These are phyloP conservation scores for Boloria selene DNA, from an alignment of 2,888 invertebrate species.

Conservation along the genomic window DNA sequence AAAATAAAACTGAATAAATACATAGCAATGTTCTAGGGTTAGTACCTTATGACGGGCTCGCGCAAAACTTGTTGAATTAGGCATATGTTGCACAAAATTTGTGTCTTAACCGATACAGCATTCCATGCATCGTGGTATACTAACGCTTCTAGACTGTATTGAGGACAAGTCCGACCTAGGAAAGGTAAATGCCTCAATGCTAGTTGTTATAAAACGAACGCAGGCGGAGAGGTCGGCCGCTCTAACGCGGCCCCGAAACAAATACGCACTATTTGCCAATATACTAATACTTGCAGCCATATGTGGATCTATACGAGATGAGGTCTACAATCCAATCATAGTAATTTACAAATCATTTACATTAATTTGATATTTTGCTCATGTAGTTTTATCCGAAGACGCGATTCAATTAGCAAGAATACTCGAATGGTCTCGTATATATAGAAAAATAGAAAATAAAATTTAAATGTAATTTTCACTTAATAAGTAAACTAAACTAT, in stretches of 20 bases:
- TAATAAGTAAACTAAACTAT: too few relatives aligned
- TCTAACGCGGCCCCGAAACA: constrained; percentile 74
- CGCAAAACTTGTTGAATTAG: constrained; percentile 49
- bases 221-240: constrained; percentile 71
- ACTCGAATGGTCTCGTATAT: too few relatives aligned
- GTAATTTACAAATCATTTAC: background rate
- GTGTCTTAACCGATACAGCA: constrained; percentile 66
- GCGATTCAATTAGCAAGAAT: too few relatives aligned
- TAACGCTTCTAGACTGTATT: constrained; percentile 72
- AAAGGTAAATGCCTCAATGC: constrained; percentile 80
- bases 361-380: background rate
- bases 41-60: constrained; percentile 46
- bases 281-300: constrained; percentile 17
- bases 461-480: too few relatives aligned
- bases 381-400: background rate
- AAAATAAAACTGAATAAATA: constrained; percentile 17
- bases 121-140: constrained; percentile 75
- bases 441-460: too few relatives aligned
- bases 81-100: constrained; percentile 70
- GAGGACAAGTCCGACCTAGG: constrained; percentile 79
- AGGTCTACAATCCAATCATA: background rate
- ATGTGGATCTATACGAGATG: background rate
- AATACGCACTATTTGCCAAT: constrained; percentile 74
- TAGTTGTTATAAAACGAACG: constrained; percentile 59
- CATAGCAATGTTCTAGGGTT: constrained; percentile 42